phyloP scores from a whole-genome alignment of 2,888 invertebrate genomes.

The Hylaea fasciaria region DNA sequence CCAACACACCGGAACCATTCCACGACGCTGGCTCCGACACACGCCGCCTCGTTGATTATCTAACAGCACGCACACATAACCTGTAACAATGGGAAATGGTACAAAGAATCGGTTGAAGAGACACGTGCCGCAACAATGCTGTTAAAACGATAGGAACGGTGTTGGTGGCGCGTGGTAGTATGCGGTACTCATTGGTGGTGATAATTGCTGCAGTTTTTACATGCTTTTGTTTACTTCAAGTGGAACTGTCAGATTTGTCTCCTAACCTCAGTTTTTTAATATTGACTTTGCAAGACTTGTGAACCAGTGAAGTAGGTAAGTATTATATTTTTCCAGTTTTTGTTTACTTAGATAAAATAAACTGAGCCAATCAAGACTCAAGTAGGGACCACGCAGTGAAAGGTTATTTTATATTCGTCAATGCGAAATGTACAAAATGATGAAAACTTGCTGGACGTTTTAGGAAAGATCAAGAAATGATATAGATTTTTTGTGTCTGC shows the following conservation, averaged over 20 bases:
- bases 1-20: conserved; percentile 81
- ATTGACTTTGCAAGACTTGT: too few species aligned
- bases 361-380: too few species aligned
- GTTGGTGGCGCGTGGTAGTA: conserved; percentile 12
- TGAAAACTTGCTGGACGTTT: too few species aligned
- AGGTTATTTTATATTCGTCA: too few species aligned
- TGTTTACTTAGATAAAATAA: too few species aligned
- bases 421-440: too few species aligned
- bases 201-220: conserved; percentile 1
- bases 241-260: neutral
- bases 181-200: neutral
- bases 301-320: too few species aligned
- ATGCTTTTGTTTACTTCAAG: neutral
- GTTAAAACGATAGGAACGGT: conserved; percentile 10
- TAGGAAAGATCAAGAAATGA: too few species aligned
- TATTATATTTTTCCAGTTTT: too few species aligned
- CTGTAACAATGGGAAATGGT: conserved; percentile 70
- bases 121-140: conserved; percentile 26
- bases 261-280: too few species aligned
- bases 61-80: conserved; percentile 76
- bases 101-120: conserved; percentile 38
- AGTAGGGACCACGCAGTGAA: too few species aligned
- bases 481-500: too few species aligned
- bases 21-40: conserved; percentile 68
- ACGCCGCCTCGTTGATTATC: conserved; percentile 67